Percentiles rank a stretch among this genome's conserved stretches.
These are phyloP conservation scores for Montifringilla adamsi DNA, from an alignment of 2,113 vertebrate species.

Conservation along the genomic window DNA sequence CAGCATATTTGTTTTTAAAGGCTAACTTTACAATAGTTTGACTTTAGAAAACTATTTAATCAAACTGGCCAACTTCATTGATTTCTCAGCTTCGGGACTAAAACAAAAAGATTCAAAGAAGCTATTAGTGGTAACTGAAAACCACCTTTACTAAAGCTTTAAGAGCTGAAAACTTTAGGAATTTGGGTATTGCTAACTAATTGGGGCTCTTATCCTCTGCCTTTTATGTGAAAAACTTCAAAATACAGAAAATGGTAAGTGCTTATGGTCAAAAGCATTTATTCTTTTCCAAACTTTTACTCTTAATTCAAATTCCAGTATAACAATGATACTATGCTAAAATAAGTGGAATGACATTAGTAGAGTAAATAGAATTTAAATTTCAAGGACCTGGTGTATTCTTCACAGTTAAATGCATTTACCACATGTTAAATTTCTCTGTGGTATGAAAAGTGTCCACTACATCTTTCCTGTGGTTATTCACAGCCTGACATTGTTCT, in stretches of 20 bases:
- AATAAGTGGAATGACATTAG: neutral
- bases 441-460: neutral
- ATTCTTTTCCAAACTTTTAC: neutral
- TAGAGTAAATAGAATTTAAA: neutral
- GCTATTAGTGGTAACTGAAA: slow-evolving; percentile 61
- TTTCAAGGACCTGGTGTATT: neutral
- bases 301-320: neutral
- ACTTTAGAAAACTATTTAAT: slow-evolving; percentile 65
- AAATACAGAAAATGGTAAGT: neutral
- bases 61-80: slow-evolving; percentile 64
- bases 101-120: slow-evolving; percentile 67
- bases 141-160: slow-evolving; percentile 39
- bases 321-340: neutral
- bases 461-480: neutral
- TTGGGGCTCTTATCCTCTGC: neutral
- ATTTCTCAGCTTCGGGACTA: slow-evolving; percentile 65
- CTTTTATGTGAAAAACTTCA: slow-evolving; percentile 43
- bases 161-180: slow-evolving; percentile 4
- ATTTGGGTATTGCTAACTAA: slow-evolving; percentile 40
- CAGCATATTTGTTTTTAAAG: slow-evolving; percentile 64
- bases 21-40: slow-evolving; percentile 64
- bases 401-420: neutral
- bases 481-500: neutral
- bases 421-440: neutral
- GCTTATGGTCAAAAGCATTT: neutral